Conservation (phyloP, 2,113 vertebrate genomes). For the Sylvilagus bachmani region DNA sequence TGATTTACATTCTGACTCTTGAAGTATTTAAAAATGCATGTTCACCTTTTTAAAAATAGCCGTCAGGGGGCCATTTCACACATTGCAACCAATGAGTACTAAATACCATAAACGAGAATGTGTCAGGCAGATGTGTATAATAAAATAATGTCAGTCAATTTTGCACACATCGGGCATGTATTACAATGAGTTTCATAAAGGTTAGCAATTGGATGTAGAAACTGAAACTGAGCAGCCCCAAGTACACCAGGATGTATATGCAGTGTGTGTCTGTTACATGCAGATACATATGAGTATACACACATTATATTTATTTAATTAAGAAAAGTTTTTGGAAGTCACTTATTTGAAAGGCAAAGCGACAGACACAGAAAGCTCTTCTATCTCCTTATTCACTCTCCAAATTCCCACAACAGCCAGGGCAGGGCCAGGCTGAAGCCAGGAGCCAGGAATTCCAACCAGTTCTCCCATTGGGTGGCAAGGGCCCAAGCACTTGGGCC, state of each 20-base stretch:
- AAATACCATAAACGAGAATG: constrained; percentile 52
- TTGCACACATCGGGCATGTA: not conserved
- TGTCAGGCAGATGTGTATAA: not conserved
- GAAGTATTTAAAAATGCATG: constrained; percentile 46
- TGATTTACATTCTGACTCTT: constrained; percentile 51
- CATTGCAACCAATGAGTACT: not conserved
- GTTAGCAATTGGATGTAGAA: not conserved
- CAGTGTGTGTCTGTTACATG: not conserved
- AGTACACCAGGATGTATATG: not conserved
- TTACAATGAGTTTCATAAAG: not conserved
- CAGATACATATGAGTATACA: not conserved
- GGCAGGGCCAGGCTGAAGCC: no score
- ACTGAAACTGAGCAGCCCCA: not conserved
- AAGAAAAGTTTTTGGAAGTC: no score
- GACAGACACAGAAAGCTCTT: no score
- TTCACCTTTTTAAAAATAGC: constrained; percentile 49
- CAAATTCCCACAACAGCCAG: no score
- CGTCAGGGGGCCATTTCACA: not conserved
- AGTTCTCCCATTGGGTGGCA: no score
- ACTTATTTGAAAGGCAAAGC: no score
- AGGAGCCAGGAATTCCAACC: no score
- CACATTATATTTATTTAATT: not conserved
- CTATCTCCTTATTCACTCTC: no score
- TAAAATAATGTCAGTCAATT: constrained; percentile 28
- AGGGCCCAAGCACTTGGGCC: no score